Percentiles rank a stretch among this genome's conserved stretches.
Evolutionary conservation across 1,140 invertebrate species (phyloP).

Genomic region (Trachymyrmex cornetzi): DNA sequence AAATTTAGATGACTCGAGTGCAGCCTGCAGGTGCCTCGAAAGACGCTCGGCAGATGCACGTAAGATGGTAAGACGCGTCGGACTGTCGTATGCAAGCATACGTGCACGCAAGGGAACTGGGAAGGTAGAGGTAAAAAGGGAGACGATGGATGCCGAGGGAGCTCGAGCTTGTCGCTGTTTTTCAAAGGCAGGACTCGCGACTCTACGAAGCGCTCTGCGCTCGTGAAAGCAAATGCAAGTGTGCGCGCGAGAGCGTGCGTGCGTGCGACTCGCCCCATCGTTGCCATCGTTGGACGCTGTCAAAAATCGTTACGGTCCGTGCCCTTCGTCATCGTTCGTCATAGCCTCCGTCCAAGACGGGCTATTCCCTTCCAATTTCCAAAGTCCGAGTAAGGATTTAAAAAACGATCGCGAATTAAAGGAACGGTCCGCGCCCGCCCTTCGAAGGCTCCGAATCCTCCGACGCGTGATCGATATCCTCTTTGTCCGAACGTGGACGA

Average conservation of each 20-base stretch:
- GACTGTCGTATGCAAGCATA: not conserved
- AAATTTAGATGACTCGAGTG: too few relatives aligned
- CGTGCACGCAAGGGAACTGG: too few relatives aligned
- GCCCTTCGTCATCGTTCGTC: not conserved
- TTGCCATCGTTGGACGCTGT: slow-evolving; percentile 3
- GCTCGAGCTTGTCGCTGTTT: not conserved
- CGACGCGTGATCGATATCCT: slow-evolving; percentile 49
- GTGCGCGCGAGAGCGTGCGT: too few relatives aligned
- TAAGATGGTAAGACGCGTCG: slow-evolving; percentile 5
- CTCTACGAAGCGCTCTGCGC: too few relatives aligned
- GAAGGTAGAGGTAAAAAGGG: not conserved
- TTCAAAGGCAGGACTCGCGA: too few relatives aligned
- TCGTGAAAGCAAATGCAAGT: too few relatives aligned
- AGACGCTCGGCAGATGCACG: slow-evolving; percentile 2
- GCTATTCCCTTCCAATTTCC: not conserved
- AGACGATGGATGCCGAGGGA: not conserved
- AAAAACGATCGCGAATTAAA: not conserved
- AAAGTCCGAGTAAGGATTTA: slow-evolving; percentile 1
- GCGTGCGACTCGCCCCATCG: too few relatives aligned
- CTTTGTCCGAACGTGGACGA: not conserved
- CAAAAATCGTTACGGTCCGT: slow-evolving; percentile 46
- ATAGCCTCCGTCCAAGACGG: not conserved
- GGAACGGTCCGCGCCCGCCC: not conserved
- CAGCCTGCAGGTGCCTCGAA: not conserved
- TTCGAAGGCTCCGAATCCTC: too few relatives aligned